These are phyloP conservation scores for Phrynocephalus guinanensis DNA, from an alignment of 2,797 vertebrate species.

Conservation along the genomic window DNA sequence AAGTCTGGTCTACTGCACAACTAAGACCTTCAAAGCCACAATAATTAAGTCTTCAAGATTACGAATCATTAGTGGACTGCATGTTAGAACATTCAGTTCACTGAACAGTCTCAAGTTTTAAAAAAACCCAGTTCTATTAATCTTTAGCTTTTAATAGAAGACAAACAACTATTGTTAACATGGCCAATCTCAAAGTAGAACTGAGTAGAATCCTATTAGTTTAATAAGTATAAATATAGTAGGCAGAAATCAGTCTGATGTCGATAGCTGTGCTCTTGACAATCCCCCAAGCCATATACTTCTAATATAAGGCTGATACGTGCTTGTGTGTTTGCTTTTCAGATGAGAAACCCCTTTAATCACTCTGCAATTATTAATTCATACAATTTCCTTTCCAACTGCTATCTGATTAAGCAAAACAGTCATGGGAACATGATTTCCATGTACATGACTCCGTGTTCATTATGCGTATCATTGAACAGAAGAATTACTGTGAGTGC, in stretches of 20 bases:
- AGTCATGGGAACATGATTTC: background rate
- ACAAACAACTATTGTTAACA: background rate
- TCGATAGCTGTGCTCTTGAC: conserved; percentile 27
- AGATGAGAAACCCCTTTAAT: conserved; percentile 3
- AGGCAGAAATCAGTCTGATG: conserved; percentile 33
- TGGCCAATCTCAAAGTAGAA: background rate
- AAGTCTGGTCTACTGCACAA: background rate
- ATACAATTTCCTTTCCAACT: background rate
- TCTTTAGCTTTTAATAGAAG: background rate
- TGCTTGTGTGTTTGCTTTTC: background rate
- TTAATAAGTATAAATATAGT: conserved; percentile 20
- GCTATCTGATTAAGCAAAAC: background rate
- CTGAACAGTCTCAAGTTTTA: background rate
- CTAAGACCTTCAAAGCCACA: background rate
- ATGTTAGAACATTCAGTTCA: background rate
- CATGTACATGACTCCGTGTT: background rate
- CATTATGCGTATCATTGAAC: background rate
- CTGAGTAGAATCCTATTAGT: conserved; percentile 36
- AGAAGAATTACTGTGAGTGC: background rate
- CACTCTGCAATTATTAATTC: background rate
- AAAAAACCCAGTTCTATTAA: background rate
- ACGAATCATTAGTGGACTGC: background rate
- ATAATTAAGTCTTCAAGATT: background rate
- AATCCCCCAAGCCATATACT: conserved; percentile 18
- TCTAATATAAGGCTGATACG: background rate